These are phyloP conservation scores for Daubentonia madagascariensis DNA, from an alignment of 2,113 vertebrate species.

Conservation along the genomic window DNA sequence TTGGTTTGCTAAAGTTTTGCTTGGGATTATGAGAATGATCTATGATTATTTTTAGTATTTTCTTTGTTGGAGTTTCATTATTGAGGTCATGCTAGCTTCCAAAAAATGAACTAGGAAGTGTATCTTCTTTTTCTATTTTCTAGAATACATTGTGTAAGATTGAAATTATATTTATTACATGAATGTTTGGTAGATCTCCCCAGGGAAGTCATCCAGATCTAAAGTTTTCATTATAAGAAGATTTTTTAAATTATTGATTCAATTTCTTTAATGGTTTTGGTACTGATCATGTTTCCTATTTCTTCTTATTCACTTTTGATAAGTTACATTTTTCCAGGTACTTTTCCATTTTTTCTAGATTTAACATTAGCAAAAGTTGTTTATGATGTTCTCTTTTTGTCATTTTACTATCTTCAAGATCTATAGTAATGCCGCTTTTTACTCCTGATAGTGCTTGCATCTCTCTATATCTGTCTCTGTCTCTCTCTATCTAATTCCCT, in stretches of 20 bases:
- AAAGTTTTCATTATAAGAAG: neutral
- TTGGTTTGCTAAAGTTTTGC: neutral
- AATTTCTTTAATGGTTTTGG: neutral
- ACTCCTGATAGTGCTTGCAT: neutral
- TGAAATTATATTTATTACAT: neutral
- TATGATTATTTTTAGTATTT: neutral
- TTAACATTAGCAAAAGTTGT: neutral
- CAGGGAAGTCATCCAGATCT: neutral
- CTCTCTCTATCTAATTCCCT: no score
- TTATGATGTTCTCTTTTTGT: neutral
- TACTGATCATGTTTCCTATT: neutral
- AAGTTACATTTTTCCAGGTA: neutral
- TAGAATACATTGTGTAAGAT: neutral
- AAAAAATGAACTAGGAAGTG: neutral
- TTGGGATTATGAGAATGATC: neutral
- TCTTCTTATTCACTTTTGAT: neutral
- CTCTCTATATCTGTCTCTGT: neutral
- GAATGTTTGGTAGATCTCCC: neutral
- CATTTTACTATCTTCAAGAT: neutral
- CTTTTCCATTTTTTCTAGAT: neutral
- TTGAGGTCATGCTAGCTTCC: neutral
- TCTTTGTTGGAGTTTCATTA: neutral
- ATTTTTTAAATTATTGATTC: neutral
- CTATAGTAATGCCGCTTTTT: neutral
- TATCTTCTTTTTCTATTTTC: neutral